Percentiles rank a stretch among this genome's conserved stretches.
phyloP scores from a whole-genome alignment of 37 sponge, comb jelly and placozoan genomes.

The Aplysina aerophoba region DNA sequence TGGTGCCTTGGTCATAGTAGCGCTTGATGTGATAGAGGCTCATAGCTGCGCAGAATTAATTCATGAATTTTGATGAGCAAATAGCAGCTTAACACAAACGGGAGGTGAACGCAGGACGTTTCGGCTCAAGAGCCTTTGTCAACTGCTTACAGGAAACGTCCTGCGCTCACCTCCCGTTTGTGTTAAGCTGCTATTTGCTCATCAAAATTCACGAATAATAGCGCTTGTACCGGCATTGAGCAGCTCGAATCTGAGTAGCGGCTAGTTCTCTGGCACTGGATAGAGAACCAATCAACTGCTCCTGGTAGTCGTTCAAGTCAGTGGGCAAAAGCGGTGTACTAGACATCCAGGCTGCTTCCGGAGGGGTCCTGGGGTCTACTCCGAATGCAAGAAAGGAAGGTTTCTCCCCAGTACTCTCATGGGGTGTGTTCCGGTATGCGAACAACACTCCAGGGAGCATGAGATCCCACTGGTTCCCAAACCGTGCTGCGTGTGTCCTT shows the following conservation, averaged over 20 bases:
- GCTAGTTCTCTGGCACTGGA: constrained; percentile 14
- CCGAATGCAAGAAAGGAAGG: constrained; percentile 41
- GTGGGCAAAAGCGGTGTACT: neutral
- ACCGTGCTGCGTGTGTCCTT: constrained; percentile 12
- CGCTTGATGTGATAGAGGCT: too few relatives aligned
- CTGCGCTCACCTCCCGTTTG: too few relatives aligned
- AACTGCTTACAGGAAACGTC: too few relatives aligned
- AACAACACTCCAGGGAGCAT: constrained; percentile 30
- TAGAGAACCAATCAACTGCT: neutral
- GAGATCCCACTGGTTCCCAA: constrained; percentile 28
- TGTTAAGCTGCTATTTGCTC: too few relatives aligned
- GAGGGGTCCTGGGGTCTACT: constrained; percentile 24
- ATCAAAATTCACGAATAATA: too few relatives aligned
- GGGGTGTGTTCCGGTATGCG: constrained; percentile 40
- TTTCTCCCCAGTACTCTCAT: constrained; percentile 38
- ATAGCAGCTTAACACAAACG: too few relatives aligned
- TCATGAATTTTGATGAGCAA: too few relatives aligned
- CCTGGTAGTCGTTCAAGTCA: neutral
- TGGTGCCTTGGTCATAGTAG: constrained; percentile 12
- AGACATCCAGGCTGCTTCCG: constrained; percentile 29
- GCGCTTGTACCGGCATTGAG: too few relatives aligned
- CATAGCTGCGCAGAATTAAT: too few relatives aligned
- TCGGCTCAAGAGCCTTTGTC: too few relatives aligned
- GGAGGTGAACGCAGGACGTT: too few relatives aligned
- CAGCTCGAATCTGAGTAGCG: too few relatives aligned